Percentiles rank a stretch among this genome's conserved stretches.
These are phyloP conservation scores for Larimichthys polyactis DNA, from an alignment of 2,113 vertebrate genomes.

Conservation along the genomic window DNA sequence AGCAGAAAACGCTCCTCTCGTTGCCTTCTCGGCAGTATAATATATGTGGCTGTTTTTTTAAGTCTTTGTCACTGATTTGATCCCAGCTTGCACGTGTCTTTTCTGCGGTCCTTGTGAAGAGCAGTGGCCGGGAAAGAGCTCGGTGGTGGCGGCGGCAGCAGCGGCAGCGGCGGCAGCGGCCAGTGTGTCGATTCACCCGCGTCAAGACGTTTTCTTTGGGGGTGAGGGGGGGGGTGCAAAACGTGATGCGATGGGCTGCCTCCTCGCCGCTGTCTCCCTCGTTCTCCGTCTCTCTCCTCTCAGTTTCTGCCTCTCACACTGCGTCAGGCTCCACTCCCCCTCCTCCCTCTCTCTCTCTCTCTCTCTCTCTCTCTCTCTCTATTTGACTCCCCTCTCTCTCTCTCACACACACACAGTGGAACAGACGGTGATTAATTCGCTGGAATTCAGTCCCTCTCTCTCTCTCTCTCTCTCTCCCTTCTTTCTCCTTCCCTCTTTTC, in stretches of 20 bases:
- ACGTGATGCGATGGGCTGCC: conserved; percentile 65
- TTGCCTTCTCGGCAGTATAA: conserved; percentile 25
- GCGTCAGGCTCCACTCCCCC: conserved; percentile 76
- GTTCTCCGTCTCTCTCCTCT: conserved; percentile 65
- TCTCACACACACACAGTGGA: conserved; percentile 30
- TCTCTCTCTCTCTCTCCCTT: conserved; percentile 43
- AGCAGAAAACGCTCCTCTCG: conserved; percentile 34
- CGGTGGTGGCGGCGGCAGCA: conserved; percentile 22
- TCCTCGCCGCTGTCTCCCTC: conserved; percentile 65
- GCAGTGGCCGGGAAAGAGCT: conserved; percentile 44
- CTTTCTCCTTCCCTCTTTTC: conserved; percentile 24
- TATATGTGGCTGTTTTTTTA: neutral
- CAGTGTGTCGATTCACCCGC: conserved; percentile 32
- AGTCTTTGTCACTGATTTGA: conserved; percentile 48
- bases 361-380: conserved; percentile 14
- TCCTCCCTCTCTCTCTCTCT: conserved; percentile 20
- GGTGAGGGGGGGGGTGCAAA: conserved; percentile 41
- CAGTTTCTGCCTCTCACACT: conserved; percentile 78
- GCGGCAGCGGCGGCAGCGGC: neutral
- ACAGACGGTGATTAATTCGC: conserved; percentile 76
- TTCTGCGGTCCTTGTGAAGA: conserved; percentile 36
- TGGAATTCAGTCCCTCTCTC: conserved; percentile 50
- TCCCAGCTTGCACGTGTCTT: conserved; percentile 44
- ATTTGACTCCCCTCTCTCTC: neutral
- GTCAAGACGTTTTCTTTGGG: conserved; percentile 41